These are phyloP conservation scores for Agrochola macilenta DNA, from an alignment of 2,888 invertebrate genomes.

Conservation along the genomic window DNA sequence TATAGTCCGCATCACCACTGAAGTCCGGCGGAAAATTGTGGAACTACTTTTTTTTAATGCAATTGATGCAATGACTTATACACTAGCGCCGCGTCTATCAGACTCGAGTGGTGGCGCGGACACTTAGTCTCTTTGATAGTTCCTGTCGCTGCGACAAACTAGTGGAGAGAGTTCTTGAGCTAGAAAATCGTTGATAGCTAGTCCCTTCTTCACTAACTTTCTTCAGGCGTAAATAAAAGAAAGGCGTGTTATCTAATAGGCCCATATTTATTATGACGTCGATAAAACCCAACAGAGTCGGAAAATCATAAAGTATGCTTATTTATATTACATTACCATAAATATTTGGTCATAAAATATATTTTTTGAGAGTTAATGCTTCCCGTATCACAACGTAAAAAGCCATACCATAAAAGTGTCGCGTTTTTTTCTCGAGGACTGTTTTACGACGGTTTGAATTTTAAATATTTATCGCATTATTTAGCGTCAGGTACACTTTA, in stretches of 20 bases:
- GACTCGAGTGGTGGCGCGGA: too few species aligned
- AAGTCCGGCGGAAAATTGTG: too few species aligned
- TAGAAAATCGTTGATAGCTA: neutral
- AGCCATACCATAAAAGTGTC: constrained; percentile 38
- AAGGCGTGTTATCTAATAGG: constrained; percentile 33
- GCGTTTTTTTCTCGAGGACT: constrained; percentile 30
- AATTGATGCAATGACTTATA: too few species aligned
- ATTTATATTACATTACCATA: constrained; percentile 64
- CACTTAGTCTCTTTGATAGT: neutral
- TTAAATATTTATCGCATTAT: constrained; percentile 44
- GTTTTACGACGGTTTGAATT: constrained; percentile 38
- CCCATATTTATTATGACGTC: constrained; percentile 55
- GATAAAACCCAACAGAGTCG: constrained; percentile 56
- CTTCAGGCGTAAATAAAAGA: constrained; percentile 27
- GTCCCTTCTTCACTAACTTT: neutral
- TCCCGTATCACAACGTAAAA: constrained; percentile 45
- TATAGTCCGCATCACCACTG: neutral
- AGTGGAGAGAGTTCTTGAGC: neutral
- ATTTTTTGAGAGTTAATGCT: constrained; percentile 58
- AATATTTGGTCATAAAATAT: constrained; percentile 62
- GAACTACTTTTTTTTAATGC: too few species aligned
- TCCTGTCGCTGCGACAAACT: neutral
- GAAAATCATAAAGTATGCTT: constrained; percentile 62
- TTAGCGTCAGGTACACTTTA: constrained; percentile 20
- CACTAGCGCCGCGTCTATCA: too few species aligned